Percentiles rank a stretch among this genome's conserved stretches.
These are phyloP conservation scores for Cololabis saira DNA, from an alignment of 2,113 vertebrate genomes.

Conservation along the genomic window DNA sequence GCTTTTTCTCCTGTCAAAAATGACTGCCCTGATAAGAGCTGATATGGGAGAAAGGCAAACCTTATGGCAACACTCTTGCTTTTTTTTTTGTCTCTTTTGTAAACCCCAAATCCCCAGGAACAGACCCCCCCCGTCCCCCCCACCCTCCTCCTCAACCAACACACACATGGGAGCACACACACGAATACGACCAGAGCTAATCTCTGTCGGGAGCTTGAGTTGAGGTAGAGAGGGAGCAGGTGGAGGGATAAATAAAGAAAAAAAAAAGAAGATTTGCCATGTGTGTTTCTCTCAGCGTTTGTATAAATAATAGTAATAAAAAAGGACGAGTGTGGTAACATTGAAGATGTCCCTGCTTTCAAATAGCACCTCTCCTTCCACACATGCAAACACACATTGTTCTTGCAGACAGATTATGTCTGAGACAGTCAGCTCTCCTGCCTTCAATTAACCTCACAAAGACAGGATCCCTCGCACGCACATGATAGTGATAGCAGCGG, in stretches of 20 bases:
- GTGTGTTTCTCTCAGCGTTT: constrained; percentile 54
- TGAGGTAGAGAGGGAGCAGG: constrained; percentile 63
- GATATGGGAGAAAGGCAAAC: constrained; percentile 72
- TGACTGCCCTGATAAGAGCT: constrained; percentile 70
- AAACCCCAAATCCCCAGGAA: constrained; percentile 64
- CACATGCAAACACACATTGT: constrained; percentile 22
- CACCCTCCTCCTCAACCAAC: constrained; percentile 25
- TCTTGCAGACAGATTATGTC: constrained; percentile 70
- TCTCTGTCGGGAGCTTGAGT: constrained; percentile 51
- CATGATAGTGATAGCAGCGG: constrained; percentile 56
- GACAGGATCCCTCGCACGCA: constrained; percentile 72
- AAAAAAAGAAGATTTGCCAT: constrained; percentile 42
- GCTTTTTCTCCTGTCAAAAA: constrained; percentile 73
- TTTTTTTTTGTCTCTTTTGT: constrained; percentile 62
- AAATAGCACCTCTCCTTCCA: neutral
- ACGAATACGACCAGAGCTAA: constrained; percentile 36
- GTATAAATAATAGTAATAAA: constrained; percentile 26
- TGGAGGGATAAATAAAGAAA: constrained; percentile 54
- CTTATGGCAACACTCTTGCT: constrained; percentile 67
- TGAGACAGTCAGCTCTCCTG: constrained; percentile 74
- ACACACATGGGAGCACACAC: constrained; percentile 25
- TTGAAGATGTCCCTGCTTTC: constrained; percentile 52
- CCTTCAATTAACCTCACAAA: constrained; percentile 81
- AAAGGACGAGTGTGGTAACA: constrained; percentile 38
- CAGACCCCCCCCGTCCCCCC: constrained; percentile 18